Conservation (phyloP, 2,797 vertebrate species). For the Gephyroberyx darwinii region DNA sequence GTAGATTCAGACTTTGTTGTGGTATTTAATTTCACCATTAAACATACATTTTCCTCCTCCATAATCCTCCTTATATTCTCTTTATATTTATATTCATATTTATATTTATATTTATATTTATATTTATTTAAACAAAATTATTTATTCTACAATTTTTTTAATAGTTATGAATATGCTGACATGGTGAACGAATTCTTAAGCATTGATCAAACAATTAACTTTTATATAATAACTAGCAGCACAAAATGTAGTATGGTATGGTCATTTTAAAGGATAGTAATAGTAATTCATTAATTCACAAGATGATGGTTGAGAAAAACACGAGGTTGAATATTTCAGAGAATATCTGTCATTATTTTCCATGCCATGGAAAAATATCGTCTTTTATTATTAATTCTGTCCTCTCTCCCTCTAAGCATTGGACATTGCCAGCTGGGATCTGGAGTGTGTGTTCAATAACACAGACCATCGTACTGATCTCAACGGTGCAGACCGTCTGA, state of each 20-base stretch:
- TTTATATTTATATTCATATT: too few species aligned
- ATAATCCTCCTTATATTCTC: too few species aligned
- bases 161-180: background rate
- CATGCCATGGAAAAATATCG: background rate
- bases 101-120: too few species aligned
- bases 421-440: slow-evolving; percentile 83
- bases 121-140: background rate
- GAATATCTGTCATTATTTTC: too few species aligned
- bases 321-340: background rate
- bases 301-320: background rate
- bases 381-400: background rate
- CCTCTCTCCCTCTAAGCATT: slow-evolving; percentile 77
- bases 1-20: slow-evolving; percentile 5
- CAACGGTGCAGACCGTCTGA: slow-evolving; percentile 82
- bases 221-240: too few species aligned
- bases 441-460: slow-evolving; percentile 87
- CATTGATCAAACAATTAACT: background rate
- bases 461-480: slow-evolving; percentile 84
- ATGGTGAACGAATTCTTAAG: background rate
- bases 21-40: slow-evolving; percentile 5
- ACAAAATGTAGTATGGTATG: too few species aligned
- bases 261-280: background rate
- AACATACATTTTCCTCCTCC: background rate
- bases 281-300: background rate
- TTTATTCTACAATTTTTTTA: background rate